These are phyloP conservation scores for Tachyglossus aculeatus DNA, from an alignment of 2,797 vertebrate genomes.

Conservation along the genomic window DNA sequence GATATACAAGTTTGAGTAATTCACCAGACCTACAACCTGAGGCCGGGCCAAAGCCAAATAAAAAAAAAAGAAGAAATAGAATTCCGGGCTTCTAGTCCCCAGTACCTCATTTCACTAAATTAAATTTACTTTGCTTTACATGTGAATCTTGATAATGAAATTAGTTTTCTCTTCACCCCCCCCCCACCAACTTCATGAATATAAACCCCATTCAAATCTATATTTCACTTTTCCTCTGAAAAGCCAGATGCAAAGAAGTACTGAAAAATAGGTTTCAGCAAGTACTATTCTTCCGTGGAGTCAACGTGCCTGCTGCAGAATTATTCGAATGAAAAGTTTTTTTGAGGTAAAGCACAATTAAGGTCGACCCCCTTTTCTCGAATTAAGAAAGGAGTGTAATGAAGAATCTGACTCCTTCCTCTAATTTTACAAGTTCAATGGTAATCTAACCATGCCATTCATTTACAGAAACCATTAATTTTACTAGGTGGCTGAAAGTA, in stretches of 20 bases:
- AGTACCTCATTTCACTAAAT: neutral
- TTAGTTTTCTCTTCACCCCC: neutral
- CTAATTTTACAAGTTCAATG: slow-evolving; percentile 81
- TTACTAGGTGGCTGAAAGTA: slow-evolving; percentile 76
- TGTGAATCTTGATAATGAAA: slow-evolving; percentile 1
- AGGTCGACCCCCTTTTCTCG: slow-evolving; percentile 66
- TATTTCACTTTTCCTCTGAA: slow-evolving; percentile 33
- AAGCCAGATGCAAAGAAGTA: slow-evolving; percentile 46
- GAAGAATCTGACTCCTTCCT: slow-evolving; percentile 78
- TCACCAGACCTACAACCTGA: no score
- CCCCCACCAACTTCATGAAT: slow-evolving; percentile 16
- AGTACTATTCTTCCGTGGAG: slow-evolving; percentile 61
- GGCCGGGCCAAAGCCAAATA: no score
- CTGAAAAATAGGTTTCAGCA: slow-evolving; percentile 57
- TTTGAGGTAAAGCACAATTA: slow-evolving; percentile 68
- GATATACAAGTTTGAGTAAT: no score
- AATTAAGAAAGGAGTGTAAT: slow-evolving; percentile 76
- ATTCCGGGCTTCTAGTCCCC: neutral
- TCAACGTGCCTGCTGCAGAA: slow-evolving; percentile 64
- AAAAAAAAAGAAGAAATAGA: no score
- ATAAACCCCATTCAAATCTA: slow-evolving; percentile 14
- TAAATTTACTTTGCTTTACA: slow-evolving; percentile 1
- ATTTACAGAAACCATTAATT: slow-evolving; percentile 81
- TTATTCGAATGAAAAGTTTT: slow-evolving; percentile 69
- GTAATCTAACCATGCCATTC: slow-evolving; percentile 82